Percentiles rank a stretch among this genome's conserved stretches.
Evolutionary conservation across 2,888 invertebrate genomes (phyloP).

Genomic region (Creontiades dilutus): DNA sequence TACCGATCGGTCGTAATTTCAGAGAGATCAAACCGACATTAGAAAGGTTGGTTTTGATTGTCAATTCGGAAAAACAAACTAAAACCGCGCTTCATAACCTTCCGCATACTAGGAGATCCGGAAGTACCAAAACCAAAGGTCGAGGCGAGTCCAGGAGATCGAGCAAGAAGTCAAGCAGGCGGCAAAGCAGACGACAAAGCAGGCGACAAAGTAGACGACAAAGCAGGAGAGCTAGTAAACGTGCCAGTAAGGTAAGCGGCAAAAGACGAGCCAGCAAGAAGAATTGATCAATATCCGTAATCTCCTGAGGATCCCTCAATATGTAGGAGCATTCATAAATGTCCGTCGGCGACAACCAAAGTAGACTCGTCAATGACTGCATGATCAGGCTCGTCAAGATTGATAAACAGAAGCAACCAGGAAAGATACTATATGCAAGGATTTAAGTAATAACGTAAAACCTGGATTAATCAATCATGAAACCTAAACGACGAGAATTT

Average conservation of each 20-base stretch:
- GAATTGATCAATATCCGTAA: too few relatives aligned
- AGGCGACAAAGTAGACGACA: background rate
- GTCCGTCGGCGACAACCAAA: too few relatives aligned
- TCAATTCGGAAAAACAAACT: constrained; percentile 26
- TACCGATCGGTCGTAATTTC: constrained; percentile 35
- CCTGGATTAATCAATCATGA: too few relatives aligned
- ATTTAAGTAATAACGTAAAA: too few relatives aligned
- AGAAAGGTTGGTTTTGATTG: constrained; percentile 40
- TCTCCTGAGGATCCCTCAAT: too few relatives aligned
- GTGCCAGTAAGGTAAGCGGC: background rate
- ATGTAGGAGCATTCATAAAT: too few relatives aligned
- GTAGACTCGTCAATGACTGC: too few relatives aligned
- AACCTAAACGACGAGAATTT: too few relatives aligned
- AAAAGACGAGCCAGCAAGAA: background rate
- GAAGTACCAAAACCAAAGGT: background rate
- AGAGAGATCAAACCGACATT: constrained; percentile 35
- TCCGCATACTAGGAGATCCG: background rate
- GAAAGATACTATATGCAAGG: too few relatives aligned
- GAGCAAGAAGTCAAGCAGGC: constrained; percentile 12
- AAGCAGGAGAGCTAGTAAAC: background rate
- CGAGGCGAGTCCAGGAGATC: background rate
- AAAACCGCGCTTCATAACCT: constrained; percentile 32
- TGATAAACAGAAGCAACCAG: too few relatives aligned
- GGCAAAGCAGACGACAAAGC: background rate
- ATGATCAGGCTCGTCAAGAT: too few relatives aligned